Evolutionary conservation across 2,888 invertebrate genomes (phyloP), one percentile per base, ranked within the genome.

Genomic region (Lasioglossum zephyrum): DNA sequence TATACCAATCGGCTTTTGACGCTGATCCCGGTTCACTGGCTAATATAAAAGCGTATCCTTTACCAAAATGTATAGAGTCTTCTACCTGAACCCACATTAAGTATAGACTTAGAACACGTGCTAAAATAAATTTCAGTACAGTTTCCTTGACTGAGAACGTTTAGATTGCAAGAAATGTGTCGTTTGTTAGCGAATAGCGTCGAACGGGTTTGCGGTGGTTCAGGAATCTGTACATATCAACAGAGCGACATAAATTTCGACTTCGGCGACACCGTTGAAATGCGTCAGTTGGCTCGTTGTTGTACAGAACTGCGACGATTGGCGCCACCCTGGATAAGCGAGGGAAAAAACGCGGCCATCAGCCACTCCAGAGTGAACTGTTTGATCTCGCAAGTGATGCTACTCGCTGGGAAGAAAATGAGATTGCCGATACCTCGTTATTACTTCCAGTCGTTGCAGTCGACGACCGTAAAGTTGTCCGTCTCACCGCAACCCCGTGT

Each of bases 1-100:
- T 98, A 6, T 98, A 98, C 94, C 97, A 98, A 94, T 97, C 97
- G 0, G 97, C 98, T 4, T 98, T 98, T 94, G 98, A 98, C 95
- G 98, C 98, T 1, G 98, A 98, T 95, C 97, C 97, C 9, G 96
- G 97, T 4, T 97, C 98, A 0, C 95, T 98, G 70, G 96, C 97
- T 88, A 97, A 97, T 92, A 96, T 98, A 49, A 91, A 93, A 89
- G 94, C 94, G 91, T 94, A 94, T 93, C 93, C 94, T 94, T 93
- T 92, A 26, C 0, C 13, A 69, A 18, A 9, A n/a, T 70, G n/a
- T 73, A 49, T 36, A 73, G 72, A 13, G 2, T 44, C 2, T 63
- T 63, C 26, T 16, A 63, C 16, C 63, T 26, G 16, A 63, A 63
- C 16, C 5, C 31, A 9, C 22, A 53, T n/a, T 9, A 53, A 53